A percentile compares a stretch with the other conserved stretches of the same genome.
These are phyloP conservation scores for Sturnus vulgaris DNA, from an alignment of 2,113 vertebrate genomes.

Conservation along the genomic window DNA sequence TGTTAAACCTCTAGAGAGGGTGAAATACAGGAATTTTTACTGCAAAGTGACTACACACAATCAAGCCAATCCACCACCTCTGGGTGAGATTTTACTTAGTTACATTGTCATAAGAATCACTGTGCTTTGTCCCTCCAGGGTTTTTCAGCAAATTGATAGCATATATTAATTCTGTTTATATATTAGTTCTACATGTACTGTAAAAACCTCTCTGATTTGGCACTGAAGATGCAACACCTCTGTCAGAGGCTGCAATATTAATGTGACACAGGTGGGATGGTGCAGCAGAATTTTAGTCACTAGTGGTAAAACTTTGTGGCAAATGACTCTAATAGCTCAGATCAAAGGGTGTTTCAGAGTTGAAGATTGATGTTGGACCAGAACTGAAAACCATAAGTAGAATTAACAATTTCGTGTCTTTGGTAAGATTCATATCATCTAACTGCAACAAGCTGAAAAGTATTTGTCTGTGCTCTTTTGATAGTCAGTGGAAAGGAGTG, in stretches of 20 bases:
- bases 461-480: background rate
- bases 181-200: background rate
- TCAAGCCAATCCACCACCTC: background rate
- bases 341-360: background rate
- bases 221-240: background rate
- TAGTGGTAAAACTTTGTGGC: background rate
- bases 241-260: background rate
- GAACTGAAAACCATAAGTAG: background rate
- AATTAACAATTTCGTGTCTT: background rate
- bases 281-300: background rate
- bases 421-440: background rate
- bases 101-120: background rate
- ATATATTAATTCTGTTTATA: background rate
- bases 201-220: background rate
- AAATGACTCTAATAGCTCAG: background rate
- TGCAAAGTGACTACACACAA: background rate
- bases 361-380: background rate
- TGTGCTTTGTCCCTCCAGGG: background rate
- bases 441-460: background rate
- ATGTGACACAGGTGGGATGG: background rate
- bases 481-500: background rate
- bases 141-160: background rate
- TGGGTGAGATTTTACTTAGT: background rate
- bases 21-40: constrained; percentile 18
- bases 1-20: background rate